Evolutionary conservation across 2,888 invertebrate genomes (phyloP).

Genomic region (Drosophila dives): DNA sequence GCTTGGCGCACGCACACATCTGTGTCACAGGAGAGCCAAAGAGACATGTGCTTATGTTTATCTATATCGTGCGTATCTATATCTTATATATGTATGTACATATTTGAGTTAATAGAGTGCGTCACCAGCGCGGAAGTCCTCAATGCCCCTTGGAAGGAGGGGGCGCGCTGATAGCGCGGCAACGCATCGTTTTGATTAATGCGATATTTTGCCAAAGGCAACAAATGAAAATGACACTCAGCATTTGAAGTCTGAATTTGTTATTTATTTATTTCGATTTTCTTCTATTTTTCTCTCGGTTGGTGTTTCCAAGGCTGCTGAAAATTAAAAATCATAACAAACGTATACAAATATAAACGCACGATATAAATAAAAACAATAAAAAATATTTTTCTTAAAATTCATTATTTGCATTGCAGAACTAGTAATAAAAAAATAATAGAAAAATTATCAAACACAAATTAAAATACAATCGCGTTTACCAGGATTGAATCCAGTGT

Average conservation of each 20-base stretch:
- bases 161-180: slow-evolving; percentile 13
- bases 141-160: slow-evolving; percentile 32
- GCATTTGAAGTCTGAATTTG: slow-evolving; percentile 25
- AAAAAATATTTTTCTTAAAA: not conserved
- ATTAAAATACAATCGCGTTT: not conserved
- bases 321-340: slow-evolving; percentile 42
- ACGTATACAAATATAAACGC: not conserved
- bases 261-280: slow-evolving; percentile 6
- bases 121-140: slow-evolving; percentile 69
- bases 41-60: slow-evolving; percentile 17
- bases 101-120: slow-evolving; percentile 45
- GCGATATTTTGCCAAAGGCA: slow-evolving; percentile 72
- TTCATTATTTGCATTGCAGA: not conserved
- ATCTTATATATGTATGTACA: slow-evolving; percentile 1
- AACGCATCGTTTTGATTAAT: slow-evolving; percentile 63
- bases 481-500: not conserved
- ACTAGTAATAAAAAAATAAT: not conserved
- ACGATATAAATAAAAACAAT: not conserved
- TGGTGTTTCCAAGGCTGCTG: slow-evolving; percentile 40
- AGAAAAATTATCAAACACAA: not conserved
- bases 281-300: slow-evolving; percentile 16
- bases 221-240: slow-evolving; percentile 73
- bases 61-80: not conserved
- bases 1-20: slow-evolving; percentile 62
- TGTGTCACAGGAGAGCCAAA: slow-evolving; percentile 32